Evolutionary conservation across 2,113 vertebrate species (phyloP), one percentile per base, ranked within the genome.

Genomic region (Cairina moschata): DNA sequence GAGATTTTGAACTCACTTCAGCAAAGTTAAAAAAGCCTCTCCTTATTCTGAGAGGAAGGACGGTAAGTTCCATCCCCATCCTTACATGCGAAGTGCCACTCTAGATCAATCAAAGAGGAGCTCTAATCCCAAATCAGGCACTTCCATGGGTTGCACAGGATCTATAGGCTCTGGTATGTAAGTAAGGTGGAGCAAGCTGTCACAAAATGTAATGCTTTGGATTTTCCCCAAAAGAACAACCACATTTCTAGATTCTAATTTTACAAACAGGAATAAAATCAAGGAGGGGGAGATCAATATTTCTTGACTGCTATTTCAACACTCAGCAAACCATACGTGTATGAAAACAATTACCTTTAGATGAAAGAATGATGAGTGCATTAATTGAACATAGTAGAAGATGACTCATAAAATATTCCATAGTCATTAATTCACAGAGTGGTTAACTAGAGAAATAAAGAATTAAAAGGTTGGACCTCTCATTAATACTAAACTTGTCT

Each of bases 291-390:
- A 74, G 36, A 79, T 63, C 25, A 21, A 31, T 40, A 34, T 52
- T 54, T 8, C 25, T 78, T 79, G 34, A 46, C 48, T 26, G 86
- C 32, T 76, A 59, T 89, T 88, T 91, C 92, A 89, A 25, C 40
- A n/a, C 22, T 71, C 83, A 82, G 55, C 31, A 88, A 83, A 60
- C 28, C 44, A 34, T 54, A 62, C 7, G 2, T 82, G 76, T 84
- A 69, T 95, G 93, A 94, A 94, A 97, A 96, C 86, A 91, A 83
- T 79, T 91, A 73, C 59, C 28, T 88, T 92, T 76, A 65, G 79
- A 89, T 25, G 84, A 85, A 95, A 94, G 87, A 89, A 91, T 62
- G 50, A 83, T 66, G 60, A 88, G 55, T 91, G 58, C 85, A 88
- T 78, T 94, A 93, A 90, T 74, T 1, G 36, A 94, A 82, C 48